Conservation (phyloP, 1,140 invertebrate species). For the Propsilocerus akamusi region DNA sequence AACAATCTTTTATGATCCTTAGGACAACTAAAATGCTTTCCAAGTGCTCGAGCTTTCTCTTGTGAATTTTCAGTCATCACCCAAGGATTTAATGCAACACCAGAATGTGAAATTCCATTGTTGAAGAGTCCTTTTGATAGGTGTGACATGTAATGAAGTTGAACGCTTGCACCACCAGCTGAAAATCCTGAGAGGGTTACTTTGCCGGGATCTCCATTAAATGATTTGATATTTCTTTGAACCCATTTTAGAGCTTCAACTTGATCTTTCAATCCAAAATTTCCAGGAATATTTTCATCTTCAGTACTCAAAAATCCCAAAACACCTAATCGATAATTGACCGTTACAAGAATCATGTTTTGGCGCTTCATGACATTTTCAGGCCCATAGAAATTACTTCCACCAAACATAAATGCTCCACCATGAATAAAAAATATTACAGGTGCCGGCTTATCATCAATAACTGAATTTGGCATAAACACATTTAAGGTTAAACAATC, state of each 20-base stretch:
- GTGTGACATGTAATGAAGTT: conserved; percentile 40
- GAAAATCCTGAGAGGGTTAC: conserved; percentile 31
- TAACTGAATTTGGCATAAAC: conserved; percentile 23
- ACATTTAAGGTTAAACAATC: conserved; percentile 38
- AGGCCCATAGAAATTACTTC: conserved; percentile 9
- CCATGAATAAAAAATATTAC: conserved; percentile 21
- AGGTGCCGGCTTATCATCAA: conserved; percentile 6
- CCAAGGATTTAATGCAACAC: conserved; percentile 48
- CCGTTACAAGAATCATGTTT: conserved; percentile 14
- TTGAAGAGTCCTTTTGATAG: conserved; percentile 22
- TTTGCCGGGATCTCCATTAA: conserved; percentile 31
- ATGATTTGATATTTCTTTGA: conserved; percentile 29
- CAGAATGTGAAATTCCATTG: conserved; percentile 14
- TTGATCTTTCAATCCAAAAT: conserved; percentile 41
- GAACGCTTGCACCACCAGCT: conserved; percentile 32
- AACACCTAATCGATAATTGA: neutral
- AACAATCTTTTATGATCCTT: neutral
- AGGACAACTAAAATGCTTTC: conserved; percentile 37
- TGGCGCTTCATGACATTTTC: conserved; percentile 11
- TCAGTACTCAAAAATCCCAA: conserved; percentile 32
- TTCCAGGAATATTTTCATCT: conserved; percentile 31
- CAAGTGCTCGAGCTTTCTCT: conserved; percentile 38
- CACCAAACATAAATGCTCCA: conserved; percentile 26
- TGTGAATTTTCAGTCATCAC: conserved; percentile 34
- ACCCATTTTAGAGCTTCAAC: conserved; percentile 36